A percentile compares a stretch with the other conserved stretches of the same genome.
Evolutionary conservation across 2,888 invertebrate genomes (phyloP).

Genomic region (Flexamia atlantica): DNA sequence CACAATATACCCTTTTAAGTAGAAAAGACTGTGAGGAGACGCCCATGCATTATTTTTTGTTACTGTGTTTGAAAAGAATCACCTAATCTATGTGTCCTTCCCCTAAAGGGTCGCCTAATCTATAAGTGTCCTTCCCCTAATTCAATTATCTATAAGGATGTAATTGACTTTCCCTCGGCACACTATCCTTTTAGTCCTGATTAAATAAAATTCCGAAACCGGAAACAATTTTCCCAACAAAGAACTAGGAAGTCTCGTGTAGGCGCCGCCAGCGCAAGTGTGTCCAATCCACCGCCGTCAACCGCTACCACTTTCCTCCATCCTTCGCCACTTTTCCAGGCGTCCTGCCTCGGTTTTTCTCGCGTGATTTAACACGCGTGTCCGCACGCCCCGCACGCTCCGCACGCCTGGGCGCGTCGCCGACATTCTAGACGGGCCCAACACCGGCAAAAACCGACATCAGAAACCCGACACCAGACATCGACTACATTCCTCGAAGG

Average conservation of each 20-base stretch:
- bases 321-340: background rate
- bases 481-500: background rate
- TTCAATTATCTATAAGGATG: too few relatives aligned
- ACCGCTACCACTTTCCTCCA: background rate
- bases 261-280: background rate
- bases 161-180: too few relatives aligned
- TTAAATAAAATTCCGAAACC: too few relatives aligned
- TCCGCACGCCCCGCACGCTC: background rate
- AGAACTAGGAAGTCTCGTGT: background rate
- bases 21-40: too few relatives aligned
- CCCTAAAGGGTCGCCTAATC: too few relatives aligned
- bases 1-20: too few relatives aligned
- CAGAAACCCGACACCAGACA: slow-evolving; percentile 20
- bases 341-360: background rate
- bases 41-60: too few relatives aligned
- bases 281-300: background rate
- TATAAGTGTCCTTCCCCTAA: too few relatives aligned
- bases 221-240: background rate
- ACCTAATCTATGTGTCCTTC: too few relatives aligned
- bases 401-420: background rate
- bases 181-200: too few relatives aligned
- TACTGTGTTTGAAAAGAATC: too few relatives aligned
- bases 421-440: background rate
- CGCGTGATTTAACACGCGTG: slow-evolving; percentile 26
- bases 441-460: background rate